A percentile compares a stretch with the other conserved stretches of the same genome.
Conservation (phyloP, 2,113 vertebrate species). For the Rafetus swinhoei region DNA sequence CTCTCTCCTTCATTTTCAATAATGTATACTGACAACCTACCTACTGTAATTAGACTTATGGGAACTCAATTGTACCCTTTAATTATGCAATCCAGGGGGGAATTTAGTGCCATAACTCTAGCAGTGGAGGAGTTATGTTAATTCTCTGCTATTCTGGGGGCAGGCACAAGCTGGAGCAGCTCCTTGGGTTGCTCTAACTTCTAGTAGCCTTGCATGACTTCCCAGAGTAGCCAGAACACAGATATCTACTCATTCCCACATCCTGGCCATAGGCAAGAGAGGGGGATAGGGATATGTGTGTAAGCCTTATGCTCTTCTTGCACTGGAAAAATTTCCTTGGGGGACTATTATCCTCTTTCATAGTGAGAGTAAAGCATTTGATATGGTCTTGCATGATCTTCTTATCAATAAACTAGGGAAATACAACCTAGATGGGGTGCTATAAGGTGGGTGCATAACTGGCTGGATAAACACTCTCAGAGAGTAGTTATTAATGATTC, state of each 20-base stretch:
- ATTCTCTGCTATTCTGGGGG: background rate
- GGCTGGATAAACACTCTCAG: too few species aligned
- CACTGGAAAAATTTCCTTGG: background rate
- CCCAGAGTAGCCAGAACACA: accelerated
- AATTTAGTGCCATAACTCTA: background rate
- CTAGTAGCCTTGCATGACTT: background rate
- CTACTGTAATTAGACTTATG: background rate
- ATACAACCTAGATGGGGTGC: too few species aligned
- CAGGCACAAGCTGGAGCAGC: background rate
- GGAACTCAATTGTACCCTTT: too few species aligned
- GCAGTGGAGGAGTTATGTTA: background rate
- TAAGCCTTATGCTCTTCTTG: background rate
- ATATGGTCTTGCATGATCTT: too few species aligned
- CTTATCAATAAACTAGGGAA: too few species aligned
- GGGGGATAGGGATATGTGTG: accelerated
- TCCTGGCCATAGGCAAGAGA: background rate
- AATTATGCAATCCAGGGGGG: background rate
- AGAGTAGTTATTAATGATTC: too few species aligned
- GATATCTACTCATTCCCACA: accelerated
- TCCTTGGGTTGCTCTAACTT: background rate
- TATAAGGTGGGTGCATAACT: too few species aligned
- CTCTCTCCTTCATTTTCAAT: accelerated
- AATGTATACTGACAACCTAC: background rate
- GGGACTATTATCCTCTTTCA: background rate
- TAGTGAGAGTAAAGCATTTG: too few species aligned